Evolutionary conservation across 2,797 vertebrate species (phyloP).

Genomic region (Crenichthys baileyi): DNA sequence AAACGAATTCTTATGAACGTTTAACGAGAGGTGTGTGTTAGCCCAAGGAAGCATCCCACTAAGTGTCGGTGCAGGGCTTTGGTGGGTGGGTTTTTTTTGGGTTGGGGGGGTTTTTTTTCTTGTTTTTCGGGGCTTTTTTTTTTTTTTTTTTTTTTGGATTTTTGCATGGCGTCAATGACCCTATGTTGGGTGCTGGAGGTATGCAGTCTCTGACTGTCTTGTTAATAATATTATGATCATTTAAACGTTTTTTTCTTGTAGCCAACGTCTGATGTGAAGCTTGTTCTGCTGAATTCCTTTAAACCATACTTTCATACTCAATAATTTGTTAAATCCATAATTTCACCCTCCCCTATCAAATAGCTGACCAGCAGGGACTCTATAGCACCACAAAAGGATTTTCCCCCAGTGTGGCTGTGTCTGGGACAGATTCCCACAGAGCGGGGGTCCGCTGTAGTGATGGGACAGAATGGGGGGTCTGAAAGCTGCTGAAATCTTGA

Average conservation of each 20-base stretch:
- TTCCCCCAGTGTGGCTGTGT: not conserved
- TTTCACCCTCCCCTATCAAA: constrained; percentile 28
- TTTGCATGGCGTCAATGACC: no score
- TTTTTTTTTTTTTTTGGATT: no score
- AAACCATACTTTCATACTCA: constrained; percentile 5
- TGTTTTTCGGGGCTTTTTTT: no score
- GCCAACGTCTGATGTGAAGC: constrained; percentile 10
- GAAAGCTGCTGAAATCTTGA: constrained; percentile 37
- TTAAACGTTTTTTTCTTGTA: constrained; percentile 5
- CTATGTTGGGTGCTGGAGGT: no score
- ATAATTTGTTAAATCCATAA: constrained; percentile 42
- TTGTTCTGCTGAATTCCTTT: constrained; percentile 29
- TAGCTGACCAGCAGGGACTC: constrained; percentile 18
- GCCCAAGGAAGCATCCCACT: no score
- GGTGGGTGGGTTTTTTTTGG: no score
- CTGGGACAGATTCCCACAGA: constrained; percentile 19
- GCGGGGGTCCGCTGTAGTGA: not conserved
- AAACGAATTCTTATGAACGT: no score
- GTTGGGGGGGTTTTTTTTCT: no score
- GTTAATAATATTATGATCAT: not conserved
- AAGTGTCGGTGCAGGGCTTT: no score
- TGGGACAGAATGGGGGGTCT: not conserved
- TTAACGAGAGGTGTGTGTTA: no score
- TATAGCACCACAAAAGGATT: not conserved
- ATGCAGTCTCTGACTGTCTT: no score